Percentiles rank a stretch among this genome's conserved stretches.
Conservation (phyloP, 2,888 invertebrate species). For the Endomychus coccineus region DNA sequence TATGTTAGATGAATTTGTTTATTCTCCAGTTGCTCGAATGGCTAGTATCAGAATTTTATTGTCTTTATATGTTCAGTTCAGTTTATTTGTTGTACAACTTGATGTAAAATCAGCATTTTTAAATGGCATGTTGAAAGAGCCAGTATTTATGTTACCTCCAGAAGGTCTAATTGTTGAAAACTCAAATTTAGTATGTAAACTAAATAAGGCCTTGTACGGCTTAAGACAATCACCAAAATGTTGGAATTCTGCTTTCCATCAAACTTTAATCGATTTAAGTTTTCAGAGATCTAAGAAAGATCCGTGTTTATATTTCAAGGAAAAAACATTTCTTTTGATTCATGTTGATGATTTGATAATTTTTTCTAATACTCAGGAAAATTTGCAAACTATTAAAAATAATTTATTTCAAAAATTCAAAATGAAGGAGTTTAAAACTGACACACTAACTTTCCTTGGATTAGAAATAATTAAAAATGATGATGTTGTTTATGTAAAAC, state of each 20-base stretch:
- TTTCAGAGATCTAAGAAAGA: conserved; percentile 20
- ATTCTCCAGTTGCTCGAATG: conserved; percentile 25
- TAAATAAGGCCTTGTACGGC: conserved; percentile 19
- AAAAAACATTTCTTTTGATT: conserved; percentile 15
- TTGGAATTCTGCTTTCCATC: conserved; percentile 18
- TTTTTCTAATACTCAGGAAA: conserved; percentile 13
- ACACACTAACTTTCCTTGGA: conserved; percentile 16
- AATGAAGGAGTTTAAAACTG: conserved; percentile 18
- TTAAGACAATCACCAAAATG: conserved; percentile 21
- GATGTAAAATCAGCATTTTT: conserved; percentile 21
- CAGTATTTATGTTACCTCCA: conserved; percentile 6
- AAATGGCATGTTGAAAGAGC: conserved; percentile 5
- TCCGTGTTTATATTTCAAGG: conserved; percentile 22
- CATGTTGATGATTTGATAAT: conserved; percentile 20
- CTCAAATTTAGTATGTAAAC: conserved; percentile 14
- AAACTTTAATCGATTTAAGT: conserved; percentile 11
- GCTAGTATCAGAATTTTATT: conserved; percentile 20
- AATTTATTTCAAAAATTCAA: conserved; percentile 13
- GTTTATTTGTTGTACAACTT: conserved; percentile 15
- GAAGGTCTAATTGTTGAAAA: conserved; percentile 8
- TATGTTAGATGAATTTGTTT: conserved; percentile 17
- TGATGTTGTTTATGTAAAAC: conserved; percentile 15
- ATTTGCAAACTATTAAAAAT: conserved; percentile 14
- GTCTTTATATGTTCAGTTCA: conserved; percentile 16
- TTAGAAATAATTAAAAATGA: conserved; percentile 12